Percentiles rank a stretch among this genome's conserved stretches.
Evolutionary conservation across 1,140 invertebrate species (phyloP).

Genomic region (Euschistus heros): DNA sequence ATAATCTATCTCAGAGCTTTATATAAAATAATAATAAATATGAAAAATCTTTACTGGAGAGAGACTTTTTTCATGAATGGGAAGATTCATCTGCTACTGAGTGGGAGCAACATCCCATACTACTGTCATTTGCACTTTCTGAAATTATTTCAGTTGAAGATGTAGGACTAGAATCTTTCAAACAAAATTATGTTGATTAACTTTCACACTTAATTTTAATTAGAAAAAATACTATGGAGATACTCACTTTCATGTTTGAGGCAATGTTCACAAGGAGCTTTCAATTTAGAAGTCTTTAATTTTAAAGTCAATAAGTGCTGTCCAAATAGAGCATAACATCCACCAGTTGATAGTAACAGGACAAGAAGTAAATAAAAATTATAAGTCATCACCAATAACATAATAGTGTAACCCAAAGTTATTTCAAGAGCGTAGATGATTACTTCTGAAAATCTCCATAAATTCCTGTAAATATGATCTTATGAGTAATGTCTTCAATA

Average conservation of each 20-base stretch:
- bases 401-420: neutral
- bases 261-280: constrained; percentile 8
- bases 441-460: constrained; percentile 5
- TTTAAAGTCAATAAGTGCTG: neutral
- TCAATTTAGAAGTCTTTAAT: constrained; percentile 5
- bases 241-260: neutral
- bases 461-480: neutral
- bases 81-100: neutral
- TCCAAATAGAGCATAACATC: constrained; percentile 8
- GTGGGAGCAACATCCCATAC: neutral
- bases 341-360: neutral
- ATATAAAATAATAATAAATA: too few species aligned
- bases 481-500: neutral
- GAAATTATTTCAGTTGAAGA: constrained; percentile 8
- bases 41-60: too few species aligned
- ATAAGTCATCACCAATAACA: constrained; percentile 8
- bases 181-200: too few species aligned
- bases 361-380: neutral
- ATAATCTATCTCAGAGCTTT: too few species aligned
- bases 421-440: neutral
- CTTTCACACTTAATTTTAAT: too few species aligned
- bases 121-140: neutral
- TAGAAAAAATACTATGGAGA: too few species aligned
- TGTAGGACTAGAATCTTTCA: neutral
- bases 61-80: too few species aligned